Evolutionary conservation across 2,888 invertebrate genomes (phyloP), one percentile per base, ranked within the genome.

Genomic region (Malachius bipustulatus): DNA sequence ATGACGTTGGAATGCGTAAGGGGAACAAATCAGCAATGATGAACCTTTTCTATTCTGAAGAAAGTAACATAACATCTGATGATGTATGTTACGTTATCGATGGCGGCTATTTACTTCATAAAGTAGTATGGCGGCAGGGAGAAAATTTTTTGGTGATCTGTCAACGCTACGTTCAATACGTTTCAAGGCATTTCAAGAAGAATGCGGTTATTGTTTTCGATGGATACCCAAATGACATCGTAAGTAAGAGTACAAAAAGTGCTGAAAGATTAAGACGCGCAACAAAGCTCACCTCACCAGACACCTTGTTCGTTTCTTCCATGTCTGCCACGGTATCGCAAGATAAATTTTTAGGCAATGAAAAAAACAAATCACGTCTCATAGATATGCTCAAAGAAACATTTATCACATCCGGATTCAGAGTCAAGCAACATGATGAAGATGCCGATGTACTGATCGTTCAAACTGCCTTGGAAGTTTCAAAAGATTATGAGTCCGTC

Each of bases 71-170:
- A n/a, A n/a, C n/a, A n/a, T n/a, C n/a, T n/a, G n/a, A n/a, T n/a
- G n/a, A n/a, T n/a, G 19, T 32, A 11, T 13, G 19, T 4, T 41
- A 47, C 39, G 37, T 49, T 29, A 39, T 51, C 32, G 47, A 50
- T 31, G 49, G 46, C 37, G 50, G 45, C 39, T 47, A 40, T 36
- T 37, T 51, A 33, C 38, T 51, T 30, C 49, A 47, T 27, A 26
- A 41, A 42, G 48, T 50, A 29, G 33, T 48, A 33, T 50, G 47
- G 48, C 34, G 44, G 35, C 38, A 38, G 34, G 42, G 39, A 36
- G 40, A 47, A 27, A 39, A 34, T 29, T 44, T 48, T 40, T 33
- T 36, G 37, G 39, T 35, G 30, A 49, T 51, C 38, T 46, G 43
- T 35, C 37, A 33, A 32, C 45, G 37, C 34, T 51, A 48, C 40